Base-by-base conservation (phyloP, 2,888 invertebrate species). In the Protula sp. region DNA sequence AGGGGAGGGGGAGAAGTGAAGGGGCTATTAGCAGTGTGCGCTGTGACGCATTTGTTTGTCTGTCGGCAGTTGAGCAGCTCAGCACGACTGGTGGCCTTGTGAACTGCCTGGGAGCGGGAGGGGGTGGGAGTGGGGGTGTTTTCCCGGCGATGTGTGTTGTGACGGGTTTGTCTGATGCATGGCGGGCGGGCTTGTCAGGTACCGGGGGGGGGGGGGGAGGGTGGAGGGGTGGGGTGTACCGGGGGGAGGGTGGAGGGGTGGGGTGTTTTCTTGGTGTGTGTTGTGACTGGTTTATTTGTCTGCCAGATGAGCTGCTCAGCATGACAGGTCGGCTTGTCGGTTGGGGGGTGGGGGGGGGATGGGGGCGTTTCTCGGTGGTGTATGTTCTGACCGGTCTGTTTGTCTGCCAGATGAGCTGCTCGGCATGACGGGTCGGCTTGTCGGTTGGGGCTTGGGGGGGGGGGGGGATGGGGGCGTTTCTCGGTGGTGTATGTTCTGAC, bases 341-440 rank as follows among this genome's bases (percentile, higher is more conserved):
- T 60, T 67, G 68, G 66, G 77, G 76, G 60, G 59, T 68, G 30
- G 72, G 73, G 53, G 72, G 74, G 52, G 70, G n/a, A n/a, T n/a
- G n/a, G n/a, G n/a, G n/a, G n/a, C n/a, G n/a, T n/a, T n/a, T n/a
- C n/a, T n/a, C n/a, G n/a, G n/a, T n/a, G n/a, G n/a, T n/a, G n/a
- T n/a, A n/a, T n/a, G n/a, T n/a, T n/a, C n/a, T n/a, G n/a, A n/a
- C n/a, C n/a, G n/a, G n/a, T n/a, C n/a, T n/a, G n/a, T n/a, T n/a
- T n/a, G n/a, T n/a, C n/a, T n/a, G n/a, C n/a, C n/a, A n/a, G 80
- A 70, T 62, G 78, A 77, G 57, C 67, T 82, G 30, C 67, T 81
- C 54, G 74, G 69, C 65, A 74, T 74, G 58, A 66, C 73, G 1
- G 74, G 70, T 19, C 72, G 72, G 52, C 65, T 76, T 28, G 60